Conservation (phyloP, 2,888 invertebrate species). For the Synergus japonicus region DNA sequence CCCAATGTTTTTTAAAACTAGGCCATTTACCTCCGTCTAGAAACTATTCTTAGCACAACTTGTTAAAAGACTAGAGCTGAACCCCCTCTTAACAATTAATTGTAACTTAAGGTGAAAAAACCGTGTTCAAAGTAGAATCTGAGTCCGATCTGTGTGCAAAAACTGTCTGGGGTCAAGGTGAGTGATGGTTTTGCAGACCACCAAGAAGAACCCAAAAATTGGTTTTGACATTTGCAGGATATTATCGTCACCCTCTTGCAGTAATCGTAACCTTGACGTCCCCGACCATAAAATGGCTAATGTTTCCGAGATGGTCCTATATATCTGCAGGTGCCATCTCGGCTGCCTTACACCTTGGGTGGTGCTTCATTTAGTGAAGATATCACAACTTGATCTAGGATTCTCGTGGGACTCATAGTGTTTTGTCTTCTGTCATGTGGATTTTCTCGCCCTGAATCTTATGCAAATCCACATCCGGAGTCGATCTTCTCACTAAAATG, state of each 20-base stretch:
- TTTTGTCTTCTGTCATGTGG: slow-evolving; percentile 68
- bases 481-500: slow-evolving; percentile 23
- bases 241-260: slow-evolving; percentile 39
- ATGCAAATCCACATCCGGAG: slow-evolving; percentile 58
- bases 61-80: not conserved
- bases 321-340: slow-evolving; percentile 73
- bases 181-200: slow-evolving; percentile 26
- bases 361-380: slow-evolving; percentile 70
- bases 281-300: slow-evolving; percentile 68
- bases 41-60: not conserved
- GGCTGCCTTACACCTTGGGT: slow-evolving; percentile 74
- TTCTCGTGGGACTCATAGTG: slow-evolving; percentile 58
- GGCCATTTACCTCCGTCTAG: no score
- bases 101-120: not conserved
- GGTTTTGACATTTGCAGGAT: slow-evolving; percentile 39
- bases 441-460: slow-evolving; percentile 60
- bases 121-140: not conserved
- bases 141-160: slow-evolving; percentile 54
- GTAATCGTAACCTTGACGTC: slow-evolving; percentile 38
- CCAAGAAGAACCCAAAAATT: slow-evolving; percentile 15
- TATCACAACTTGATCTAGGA: slow-evolving; percentile 67
- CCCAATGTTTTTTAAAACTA: no score
- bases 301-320: slow-evolving; percentile 64
- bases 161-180: not conserved
- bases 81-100: not conserved